Base-by-base conservation (phyloP, 2,113 vertebrate genomes). In the Leucopsar rothschildi region DNA sequence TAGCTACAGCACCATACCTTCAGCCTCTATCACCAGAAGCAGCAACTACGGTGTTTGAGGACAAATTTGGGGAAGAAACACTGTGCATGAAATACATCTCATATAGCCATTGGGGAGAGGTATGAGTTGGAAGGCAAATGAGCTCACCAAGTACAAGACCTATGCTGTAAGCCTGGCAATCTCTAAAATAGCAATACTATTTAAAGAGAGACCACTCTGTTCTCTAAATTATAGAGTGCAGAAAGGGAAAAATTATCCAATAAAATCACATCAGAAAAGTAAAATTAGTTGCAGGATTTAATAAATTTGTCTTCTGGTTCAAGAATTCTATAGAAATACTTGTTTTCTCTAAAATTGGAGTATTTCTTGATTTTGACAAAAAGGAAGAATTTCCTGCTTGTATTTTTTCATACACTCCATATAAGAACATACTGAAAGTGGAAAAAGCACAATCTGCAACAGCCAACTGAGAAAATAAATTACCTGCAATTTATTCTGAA, bases 401-500 rank as follows among this genome's bases (percentile, higher is more conserved):
- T 31, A 40, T 80, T 66, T 94, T 82, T 92, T 82, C 10, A 9
- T 75, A 68, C 11, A 56, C 14, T 90, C 77, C 31, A 40, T 52
- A 78, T 23, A 65, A 17, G 9, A 66, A 61, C 19, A 31, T 69
- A 29, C 31, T 76, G 52, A 31, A 89, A 59, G 21, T 39, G 35
- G 29, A 66, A 80, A 79, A 88, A 86, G 44, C 16, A 70, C 13
- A 53, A 17, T 83, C 44, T 83, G 53, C 76, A 92, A 40, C n/a
- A 90, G 28, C 23, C 71, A 72, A 82, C 59, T 20, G 11, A 90
- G 79, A 93, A 91, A 96, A 92, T 77, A 90, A 88, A 90, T 80
- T 44, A 71, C 27, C 28, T 79, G 40, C 49, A 64, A 65, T 81
- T 94, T 94, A 66, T 69, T 85, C 55, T 76, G 61, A 92, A 81